These are phyloP conservation scores for Pollachius pollachius DNA, from an alignment of 2,113 vertebrate species.

Conservation along the genomic window DNA sequence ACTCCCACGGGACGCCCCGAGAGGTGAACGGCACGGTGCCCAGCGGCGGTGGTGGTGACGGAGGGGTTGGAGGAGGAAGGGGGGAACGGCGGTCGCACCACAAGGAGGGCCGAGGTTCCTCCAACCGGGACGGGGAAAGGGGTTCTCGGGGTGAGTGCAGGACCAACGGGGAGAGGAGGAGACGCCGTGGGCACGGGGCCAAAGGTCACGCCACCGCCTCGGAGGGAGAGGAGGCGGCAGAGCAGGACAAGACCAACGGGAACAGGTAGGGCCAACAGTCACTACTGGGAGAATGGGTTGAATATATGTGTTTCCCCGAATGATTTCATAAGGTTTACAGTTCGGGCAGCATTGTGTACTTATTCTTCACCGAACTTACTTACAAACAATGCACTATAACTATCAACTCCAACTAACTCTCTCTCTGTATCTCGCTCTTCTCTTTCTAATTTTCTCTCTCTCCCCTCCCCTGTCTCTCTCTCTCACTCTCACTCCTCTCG, in stretches of 20 bases:
- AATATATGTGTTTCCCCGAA: too few species aligned
- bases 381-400: too few species aligned
- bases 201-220: constrained; percentile 57
- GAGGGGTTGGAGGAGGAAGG: constrained; percentile 46
- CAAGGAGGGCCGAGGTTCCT: constrained; percentile 75
- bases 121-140: constrained; percentile 70
- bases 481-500: not conserved
- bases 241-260: constrained; percentile 64
- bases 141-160: constrained; percentile 65
- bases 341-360: too few species aligned
- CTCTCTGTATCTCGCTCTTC: too few species aligned
- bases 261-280: constrained; percentile 61
- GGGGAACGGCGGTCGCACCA: constrained; percentile 76
- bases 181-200: constrained; percentile 74
- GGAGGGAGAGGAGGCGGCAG: constrained; percentile 74
- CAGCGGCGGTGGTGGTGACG: not conserved
- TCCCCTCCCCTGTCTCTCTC: too few species aligned
- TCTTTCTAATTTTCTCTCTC: too few species aligned
- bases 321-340: too few species aligned
- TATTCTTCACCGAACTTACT: too few species aligned
- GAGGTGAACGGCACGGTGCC: constrained; percentile 78
- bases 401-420: too few species aligned
- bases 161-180: constrained; percentile 74
- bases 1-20: constrained; percentile 67
- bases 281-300: too few species aligned